Evolutionary conservation across 2,113 vertebrate genomes (phyloP).

Genomic region (Ammodytes dubius): DNA sequence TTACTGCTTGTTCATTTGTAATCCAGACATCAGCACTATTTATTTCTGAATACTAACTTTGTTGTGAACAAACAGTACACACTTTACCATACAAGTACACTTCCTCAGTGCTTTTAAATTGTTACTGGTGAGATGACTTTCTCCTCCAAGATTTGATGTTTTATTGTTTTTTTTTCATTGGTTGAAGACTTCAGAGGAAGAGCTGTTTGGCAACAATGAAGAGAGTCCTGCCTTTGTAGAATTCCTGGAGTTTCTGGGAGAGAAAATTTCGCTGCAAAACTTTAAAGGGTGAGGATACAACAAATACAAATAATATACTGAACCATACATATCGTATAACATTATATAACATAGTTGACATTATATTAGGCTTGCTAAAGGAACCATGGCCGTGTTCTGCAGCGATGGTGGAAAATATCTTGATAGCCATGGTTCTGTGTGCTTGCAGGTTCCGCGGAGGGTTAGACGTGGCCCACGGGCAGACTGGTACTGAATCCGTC

Average conservation of each 20-base stretch:
- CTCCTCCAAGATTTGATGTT: slow-evolving; percentile 17
- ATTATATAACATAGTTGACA: slow-evolving; percentile 23
- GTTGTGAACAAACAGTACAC: background rate
- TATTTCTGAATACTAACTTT: background rate
- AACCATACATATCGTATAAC: background rate
- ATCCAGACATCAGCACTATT: background rate
- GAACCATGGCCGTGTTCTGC: slow-evolving; percentile 20
- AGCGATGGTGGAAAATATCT: slow-evolving; percentile 44
- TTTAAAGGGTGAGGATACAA: slow-evolving; percentile 92
- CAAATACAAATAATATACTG: slow-evolving; percentile 9
- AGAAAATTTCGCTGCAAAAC: slow-evolving; percentile 93
- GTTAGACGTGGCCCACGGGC: slow-evolving; percentile 95
- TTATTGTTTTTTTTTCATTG: background rate
- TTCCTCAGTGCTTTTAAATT: background rate
- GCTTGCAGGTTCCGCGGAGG: slow-evolving; percentile 92
- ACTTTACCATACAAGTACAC: background rate
- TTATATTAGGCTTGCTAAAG: background rate
- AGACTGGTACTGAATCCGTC: slow-evolving; percentile 94
- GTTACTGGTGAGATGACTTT: background rate
- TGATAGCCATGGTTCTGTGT: slow-evolving; percentile 57
- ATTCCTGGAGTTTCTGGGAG: slow-evolving; percentile 93
- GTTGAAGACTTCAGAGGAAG: slow-evolving; percentile 93
- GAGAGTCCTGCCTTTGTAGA: slow-evolving; percentile 94
- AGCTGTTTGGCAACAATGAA: slow-evolving; percentile 93
- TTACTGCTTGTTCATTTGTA: background rate